phyloP scores from a whole-genome alignment of 2,113 vertebrate genomes.

The Sinocyclocheilus rhinocerous region DNA sequence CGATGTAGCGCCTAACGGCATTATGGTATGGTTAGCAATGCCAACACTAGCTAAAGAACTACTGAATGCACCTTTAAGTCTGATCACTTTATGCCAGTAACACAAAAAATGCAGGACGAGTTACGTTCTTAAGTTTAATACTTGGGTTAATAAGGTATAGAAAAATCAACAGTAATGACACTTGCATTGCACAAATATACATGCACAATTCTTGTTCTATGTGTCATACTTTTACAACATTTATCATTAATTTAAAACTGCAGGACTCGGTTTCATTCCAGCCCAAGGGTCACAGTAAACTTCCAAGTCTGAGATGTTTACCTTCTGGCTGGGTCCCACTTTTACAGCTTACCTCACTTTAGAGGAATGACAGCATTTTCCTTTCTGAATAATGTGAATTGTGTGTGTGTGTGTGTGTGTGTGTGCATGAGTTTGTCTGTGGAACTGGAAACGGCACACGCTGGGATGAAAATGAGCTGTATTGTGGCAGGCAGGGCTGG shows the following conservation, averaged over 20 bases:
- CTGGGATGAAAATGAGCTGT: conserved; percentile 47
- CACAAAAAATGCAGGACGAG: neutral
- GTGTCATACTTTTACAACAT: neutral
- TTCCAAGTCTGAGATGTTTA: conserved; percentile 25
- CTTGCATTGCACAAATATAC: neutral
- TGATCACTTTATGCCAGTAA: neutral
- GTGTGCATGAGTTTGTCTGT: neutral
- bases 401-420: neutral
- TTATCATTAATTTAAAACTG: neutral
- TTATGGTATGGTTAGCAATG: neutral
- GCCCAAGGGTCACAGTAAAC: conserved; percentile 23
- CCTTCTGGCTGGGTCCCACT: conserved; percentile 34
- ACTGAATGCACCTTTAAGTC: neutral
- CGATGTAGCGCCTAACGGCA: neutral
- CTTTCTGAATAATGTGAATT: conserved; percentile 48
- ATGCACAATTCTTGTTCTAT: neutral
- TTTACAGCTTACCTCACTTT: conserved; percentile 50
- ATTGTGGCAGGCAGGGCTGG: conserved; percentile 44
- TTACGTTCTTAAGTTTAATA: neutral
- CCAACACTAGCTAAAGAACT: neutral
- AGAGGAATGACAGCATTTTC: conserved; percentile 49
- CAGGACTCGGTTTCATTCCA: conserved; percentile 6
- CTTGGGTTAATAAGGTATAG: neutral
- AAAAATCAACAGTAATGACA: neutral
- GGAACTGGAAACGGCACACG: neutral